phyloP scores from a whole-genome alignment of 30 jellyfish, hydroid and myxozoan species.

The Aurelia sp. region DNA sequence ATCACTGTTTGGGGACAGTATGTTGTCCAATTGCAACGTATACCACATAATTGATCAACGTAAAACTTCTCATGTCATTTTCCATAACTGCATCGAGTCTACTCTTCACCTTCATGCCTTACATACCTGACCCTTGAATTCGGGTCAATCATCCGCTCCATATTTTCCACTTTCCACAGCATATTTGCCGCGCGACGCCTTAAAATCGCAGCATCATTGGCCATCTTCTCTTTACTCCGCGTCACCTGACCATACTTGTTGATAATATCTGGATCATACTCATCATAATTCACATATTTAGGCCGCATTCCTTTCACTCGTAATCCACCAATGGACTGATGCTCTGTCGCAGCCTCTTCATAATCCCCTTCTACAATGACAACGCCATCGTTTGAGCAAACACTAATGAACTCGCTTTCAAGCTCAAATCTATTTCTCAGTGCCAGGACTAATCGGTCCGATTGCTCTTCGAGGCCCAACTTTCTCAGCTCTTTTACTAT shows the following conservation, averaged over 20 bases:
- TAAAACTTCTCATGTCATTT: too few species aligned
- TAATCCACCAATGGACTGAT: slow-evolving; percentile 75
- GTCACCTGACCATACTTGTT: slow-evolving; percentile 58
- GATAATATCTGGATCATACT: slow-evolving; percentile 72
- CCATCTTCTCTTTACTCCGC: slow-evolving; percentile 62
- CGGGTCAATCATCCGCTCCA: slow-evolving; percentile 85
- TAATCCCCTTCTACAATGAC: slow-evolving; percentile 57
- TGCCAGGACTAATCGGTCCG: slow-evolving; percentile 44
- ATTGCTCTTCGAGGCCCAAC: slow-evolving; percentile 45
- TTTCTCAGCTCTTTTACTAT: slow-evolving; percentile 49
- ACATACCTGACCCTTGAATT: slow-evolving; percentile 79
- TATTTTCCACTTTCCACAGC: slow-evolving; percentile 78
- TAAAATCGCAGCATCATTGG: slow-evolving; percentile 69
- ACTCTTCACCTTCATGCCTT: slow-evolving; percentile 49
- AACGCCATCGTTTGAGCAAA: slow-evolving; percentile 64
- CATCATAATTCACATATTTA: slow-evolving; percentile 58
- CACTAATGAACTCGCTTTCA: slow-evolving; percentile 51
- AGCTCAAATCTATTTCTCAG: slow-evolving; percentile 64
- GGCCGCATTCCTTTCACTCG: slow-evolving; percentile 68
- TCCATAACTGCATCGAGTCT: neutral
- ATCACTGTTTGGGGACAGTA: too few species aligned
- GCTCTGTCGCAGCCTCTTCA: slow-evolving; percentile 35
- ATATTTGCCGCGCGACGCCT: slow-evolving; percentile 74
- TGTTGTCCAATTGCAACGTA: too few species aligned
- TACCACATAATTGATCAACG: too few species aligned